Conservation (phyloP, 2,113 vertebrate species). For the Sinosuthora webbiana region DNA sequence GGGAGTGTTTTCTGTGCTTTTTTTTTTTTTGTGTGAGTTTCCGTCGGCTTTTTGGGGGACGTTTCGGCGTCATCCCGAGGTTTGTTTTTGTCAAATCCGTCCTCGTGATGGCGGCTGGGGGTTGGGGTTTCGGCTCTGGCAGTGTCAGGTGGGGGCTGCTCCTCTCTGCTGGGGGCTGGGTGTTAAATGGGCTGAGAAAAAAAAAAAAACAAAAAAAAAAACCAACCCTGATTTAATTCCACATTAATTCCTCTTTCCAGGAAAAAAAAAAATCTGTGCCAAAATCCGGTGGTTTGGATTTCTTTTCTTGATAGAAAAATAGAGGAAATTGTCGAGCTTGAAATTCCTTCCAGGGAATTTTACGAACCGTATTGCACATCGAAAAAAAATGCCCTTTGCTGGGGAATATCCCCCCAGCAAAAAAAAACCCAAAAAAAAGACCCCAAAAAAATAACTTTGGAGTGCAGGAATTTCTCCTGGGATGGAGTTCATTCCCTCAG, state of each 20-base stretch:
- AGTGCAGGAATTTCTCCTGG: neutral
- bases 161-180: neutral
- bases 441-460: neutral
- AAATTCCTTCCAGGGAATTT: neutral
- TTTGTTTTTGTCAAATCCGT: neutral
- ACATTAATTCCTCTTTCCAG: neutral
- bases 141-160: neutral
- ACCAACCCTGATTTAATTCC: neutral
- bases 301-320: neutral
- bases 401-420: neutral
- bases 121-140: neutral
- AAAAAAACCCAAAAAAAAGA: neutral
- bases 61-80: neutral
- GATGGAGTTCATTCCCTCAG: neutral
- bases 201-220: neutral
- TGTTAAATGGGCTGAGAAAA: neutral
- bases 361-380: neutral
- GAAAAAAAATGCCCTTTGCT: neutral
- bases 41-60: neutral
- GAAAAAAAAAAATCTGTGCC: neutral
- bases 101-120: neutral
- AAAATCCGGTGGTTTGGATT: neutral
- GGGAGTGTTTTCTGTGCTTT: neutral
- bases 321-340: neutral
- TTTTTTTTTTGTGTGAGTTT: neutral